Conservation (phyloP, 2,113 vertebrate genomes). For the Callaeas wilsoni region DNA sequence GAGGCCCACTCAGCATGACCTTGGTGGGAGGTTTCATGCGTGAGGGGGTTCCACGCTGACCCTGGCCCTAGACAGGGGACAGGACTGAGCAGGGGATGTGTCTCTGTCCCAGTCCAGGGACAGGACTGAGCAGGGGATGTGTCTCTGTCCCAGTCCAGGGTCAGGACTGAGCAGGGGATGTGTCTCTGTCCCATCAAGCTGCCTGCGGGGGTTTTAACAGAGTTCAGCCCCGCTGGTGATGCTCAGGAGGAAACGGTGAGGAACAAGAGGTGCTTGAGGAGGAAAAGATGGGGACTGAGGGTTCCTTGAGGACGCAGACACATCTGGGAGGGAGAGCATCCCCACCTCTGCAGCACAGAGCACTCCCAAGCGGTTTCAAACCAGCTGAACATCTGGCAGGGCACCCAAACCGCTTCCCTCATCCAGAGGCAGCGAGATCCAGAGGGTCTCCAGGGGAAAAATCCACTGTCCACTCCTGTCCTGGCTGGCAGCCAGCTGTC, state of each 20-base stretch:
- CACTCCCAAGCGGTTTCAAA: background rate
- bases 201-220: background rate
- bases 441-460: conserved; percentile 49
- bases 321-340: background rate
- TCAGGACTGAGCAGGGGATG: background rate
- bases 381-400: background rate
- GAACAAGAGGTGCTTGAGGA: background rate
- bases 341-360: background rate
- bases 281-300: background rate
- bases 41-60: too few species aligned
- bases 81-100: too few species aligned
- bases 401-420: background rate
- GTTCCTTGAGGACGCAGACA: background rate
- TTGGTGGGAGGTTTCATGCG: too few species aligned
- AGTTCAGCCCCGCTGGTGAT: background rate
- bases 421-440: background rate
- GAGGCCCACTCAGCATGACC: too few species aligned
- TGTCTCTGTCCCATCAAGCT: background rate
- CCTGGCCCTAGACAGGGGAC: too few species aligned
- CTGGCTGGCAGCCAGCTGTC: background rate
- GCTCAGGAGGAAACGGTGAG: background rate
- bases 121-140: too few species aligned
- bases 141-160: too few species aligned
- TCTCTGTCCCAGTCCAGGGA: too few species aligned
- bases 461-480: background rate